These are phyloP conservation scores for Sinocyclocheilus anshuiensis DNA, from an alignment of 2,113 vertebrate species.

Conservation along the genomic window DNA sequence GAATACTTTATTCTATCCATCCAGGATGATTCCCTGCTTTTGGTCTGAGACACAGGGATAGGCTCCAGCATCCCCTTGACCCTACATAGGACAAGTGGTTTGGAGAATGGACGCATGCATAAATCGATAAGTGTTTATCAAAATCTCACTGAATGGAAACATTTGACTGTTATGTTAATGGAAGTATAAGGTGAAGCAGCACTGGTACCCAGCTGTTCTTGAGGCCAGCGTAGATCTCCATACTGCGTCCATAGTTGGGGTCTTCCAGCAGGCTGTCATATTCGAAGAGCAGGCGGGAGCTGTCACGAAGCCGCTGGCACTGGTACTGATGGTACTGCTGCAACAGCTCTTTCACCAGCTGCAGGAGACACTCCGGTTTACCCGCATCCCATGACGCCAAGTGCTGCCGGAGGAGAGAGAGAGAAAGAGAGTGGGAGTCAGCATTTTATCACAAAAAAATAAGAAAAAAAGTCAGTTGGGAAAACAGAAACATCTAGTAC, in stretches of 20 bases:
- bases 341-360: slow-evolving; percentile 96
- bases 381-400: slow-evolving; percentile 89
- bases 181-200: not conserved
- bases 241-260: slow-evolving; percentile 88
- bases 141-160: not conserved
- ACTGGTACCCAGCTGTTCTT: slow-evolving; percentile 94
- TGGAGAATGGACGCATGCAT: not conserved
- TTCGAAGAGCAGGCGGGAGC: slow-evolving; percentile 96
- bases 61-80: not conserved
- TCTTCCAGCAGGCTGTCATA: slow-evolving; percentile 96
- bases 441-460: not conserved
- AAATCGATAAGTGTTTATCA: not conserved
- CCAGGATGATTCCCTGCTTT: not conserved
- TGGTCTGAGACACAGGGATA: not conserved
- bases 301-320: slow-evolving; percentile 90
- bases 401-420: slow-evolving; percentile 76
- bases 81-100: not conserved
- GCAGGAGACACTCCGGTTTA: slow-evolving; percentile 89
- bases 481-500: not conserved
- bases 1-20: not conserved
- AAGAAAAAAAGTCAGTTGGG: not conserved
- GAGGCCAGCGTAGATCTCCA: slow-evolving; percentile 95
- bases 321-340: slow-evolving; percentile 97
- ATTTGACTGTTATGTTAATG: not conserved
- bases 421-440: slow-evolving; percentile 18